Base-by-base conservation (phyloP, 2,113 vertebrate species). In the Eptesicus fuscus region DNA sequence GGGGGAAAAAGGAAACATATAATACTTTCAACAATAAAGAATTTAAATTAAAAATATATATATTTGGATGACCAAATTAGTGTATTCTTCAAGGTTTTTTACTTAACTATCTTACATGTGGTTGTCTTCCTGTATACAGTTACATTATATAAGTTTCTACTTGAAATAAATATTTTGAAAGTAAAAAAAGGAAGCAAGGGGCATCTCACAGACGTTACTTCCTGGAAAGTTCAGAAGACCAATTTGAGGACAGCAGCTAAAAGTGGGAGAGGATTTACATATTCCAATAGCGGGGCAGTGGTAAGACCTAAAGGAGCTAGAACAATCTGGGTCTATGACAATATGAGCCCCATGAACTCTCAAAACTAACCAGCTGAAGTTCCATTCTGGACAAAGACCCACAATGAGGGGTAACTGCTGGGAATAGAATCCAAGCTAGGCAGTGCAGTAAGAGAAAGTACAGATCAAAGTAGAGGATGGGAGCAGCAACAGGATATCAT, bases 141-240 rank as follows among this genome's bases (percentile, higher is more conserved):
- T 56, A 44, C 23, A 13, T 79, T 76, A 18, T 20, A 13, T 88
- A 47, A 61, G 56, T 93, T 92, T 92, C 32, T 70, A 94, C 94
- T 92, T 93, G 77, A 88, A 94, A 96, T 96, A 96, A 95, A 96
- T 92, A 92, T 88, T 95, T 95, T 96, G 42, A 91, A 91, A 93
- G 51, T 65, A 89, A 96, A 71, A 44, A 87, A 96, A 89, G 42
- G n/a, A 87, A 96, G 51, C n/a, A 70, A 5, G 56, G 67, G 28
- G 56, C 63, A 67, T 32, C 20, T 35, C 35, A 69, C 40, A 92
- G 40, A 61, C 30, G 59, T 87, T 61, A 78, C 25, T 80, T 37
- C 37, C 23, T 88, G 17, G 61, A 79, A 92, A 90, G 30, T 16
- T 87, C 37, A 79, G 25, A 87, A 18, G 32, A 25, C 42, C 69